phyloP scores from a whole-genome alignment of 1,140 invertebrate species.

The Solenopsis fugax region DNA sequence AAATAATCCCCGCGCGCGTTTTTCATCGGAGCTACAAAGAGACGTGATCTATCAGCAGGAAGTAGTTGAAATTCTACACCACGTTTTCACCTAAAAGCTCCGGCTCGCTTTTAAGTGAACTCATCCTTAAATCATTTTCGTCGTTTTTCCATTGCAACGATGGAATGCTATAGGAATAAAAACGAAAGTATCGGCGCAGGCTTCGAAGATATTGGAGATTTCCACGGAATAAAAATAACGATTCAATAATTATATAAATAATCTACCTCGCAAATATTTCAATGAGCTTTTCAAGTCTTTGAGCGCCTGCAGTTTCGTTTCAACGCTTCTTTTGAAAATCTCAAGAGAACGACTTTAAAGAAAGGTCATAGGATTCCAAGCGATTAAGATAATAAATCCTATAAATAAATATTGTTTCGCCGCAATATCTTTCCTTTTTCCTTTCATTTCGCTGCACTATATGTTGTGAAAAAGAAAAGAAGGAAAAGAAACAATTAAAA shows the following conservation, averaged over 20 bases:
- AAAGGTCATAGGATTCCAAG: background rate
- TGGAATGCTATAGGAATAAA: background rate
- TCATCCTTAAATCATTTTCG: background rate
- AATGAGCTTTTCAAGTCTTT: background rate
- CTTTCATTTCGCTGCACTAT: background rate
- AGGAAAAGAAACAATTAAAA: background rate
- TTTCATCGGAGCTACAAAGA: slow-evolving; percentile 44
- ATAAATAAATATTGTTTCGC: background rate
- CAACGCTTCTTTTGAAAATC: background rate
- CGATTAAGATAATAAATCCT: background rate
- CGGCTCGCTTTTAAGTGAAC: background rate
- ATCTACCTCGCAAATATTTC: background rate
- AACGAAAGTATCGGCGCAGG: background rate
- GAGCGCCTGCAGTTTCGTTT: background rate
- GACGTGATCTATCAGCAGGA: slow-evolving; percentile 67
- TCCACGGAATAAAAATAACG: background rate
- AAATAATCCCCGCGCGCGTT: background rate
- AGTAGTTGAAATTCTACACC: slow-evolving; percentile 79
- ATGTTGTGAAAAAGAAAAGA: background rate
- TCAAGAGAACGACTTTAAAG: background rate
- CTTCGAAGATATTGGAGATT: background rate
- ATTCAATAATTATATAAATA: background rate
- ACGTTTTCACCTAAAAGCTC: slow-evolving; percentile 69
- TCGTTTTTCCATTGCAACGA: background rate
- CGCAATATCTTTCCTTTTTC: background rate